Evolutionary conservation across 2,888 invertebrate species (phyloP), one percentile per base, ranked within the genome.

Genomic region (Marasmarcha lunaedactyla): DNA sequence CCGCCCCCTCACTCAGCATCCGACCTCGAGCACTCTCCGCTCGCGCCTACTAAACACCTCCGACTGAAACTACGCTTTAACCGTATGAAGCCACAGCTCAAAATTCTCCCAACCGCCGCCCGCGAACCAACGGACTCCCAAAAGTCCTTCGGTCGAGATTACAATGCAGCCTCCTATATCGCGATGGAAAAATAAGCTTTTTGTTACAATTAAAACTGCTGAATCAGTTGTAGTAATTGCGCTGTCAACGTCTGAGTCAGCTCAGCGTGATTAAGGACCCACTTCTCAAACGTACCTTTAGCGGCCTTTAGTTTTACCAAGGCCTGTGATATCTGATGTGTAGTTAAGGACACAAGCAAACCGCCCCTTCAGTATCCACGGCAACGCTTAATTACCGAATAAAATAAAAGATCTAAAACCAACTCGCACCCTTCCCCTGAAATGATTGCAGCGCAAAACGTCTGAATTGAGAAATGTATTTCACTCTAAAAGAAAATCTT

Each of bases 161-260:
- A 71, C 74, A 73, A 71, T 63, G 70, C 55, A 60, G 63, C n/a
- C n/a, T n/a, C n/a, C n/a, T n/a, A n/a, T n/a, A 60, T 58, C 63
- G 59, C 59, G 57, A 65, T 60, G 68, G 72, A 78, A 81, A 81
- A 81, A 78, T 76, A 79, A 74, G 77, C 77, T 81, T 83, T 81
- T 79, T 79, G 77, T 79, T 77, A 81, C 79, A 81, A 79, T 81
- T 81, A 78, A 81, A 81, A 81, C 79, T 78, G 76, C 79, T 81
- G 79, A 81, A 83, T 79, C 78, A 83, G 78, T 81, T 83, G 78
- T 76, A 74, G 77, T 79, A 79, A 81, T 79, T 81, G 79, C 77
- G 74, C 70, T 76, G 73, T 76, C 76, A 77, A 76, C 77, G 72
- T 78, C 77, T 72, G 63, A 63, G 79, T 71, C 68, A 68, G 56